phyloP scores from a whole-genome alignment of 2,888 invertebrate species.

The Seira sanloemensis region DNA sequence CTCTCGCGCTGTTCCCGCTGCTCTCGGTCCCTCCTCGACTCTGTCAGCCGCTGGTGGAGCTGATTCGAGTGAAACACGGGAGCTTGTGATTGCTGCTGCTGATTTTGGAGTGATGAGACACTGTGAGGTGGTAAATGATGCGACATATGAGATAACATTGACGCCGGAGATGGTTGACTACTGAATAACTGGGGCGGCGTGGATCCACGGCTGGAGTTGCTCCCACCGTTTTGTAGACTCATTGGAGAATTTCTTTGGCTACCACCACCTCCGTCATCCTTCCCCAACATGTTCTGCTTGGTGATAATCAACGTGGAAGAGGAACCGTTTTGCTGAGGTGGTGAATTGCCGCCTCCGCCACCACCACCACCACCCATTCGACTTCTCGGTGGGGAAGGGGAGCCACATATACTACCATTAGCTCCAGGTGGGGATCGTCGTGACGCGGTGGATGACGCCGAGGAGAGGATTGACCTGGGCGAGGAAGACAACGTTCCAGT shows the following conservation, averaged over 20 bases:
- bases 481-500: conserved; percentile 54
- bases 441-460: conserved; percentile 64
- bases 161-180: conserved; percentile 54
- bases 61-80: conserved; percentile 67
- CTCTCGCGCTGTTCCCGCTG: conserved; percentile 48
- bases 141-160: conserved; percentile 63
- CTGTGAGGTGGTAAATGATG: conserved; percentile 61
- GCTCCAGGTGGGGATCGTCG: conserved; percentile 50
- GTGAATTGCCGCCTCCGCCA: conserved; percentile 23
- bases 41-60: conserved; percentile 70
- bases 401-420: conserved; percentile 37
- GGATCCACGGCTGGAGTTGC: conserved; percentile 55
- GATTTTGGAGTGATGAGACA: conserved; percentile 47
- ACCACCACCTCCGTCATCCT: conserved; percentile 42
- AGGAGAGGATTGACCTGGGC: conserved; percentile 62
- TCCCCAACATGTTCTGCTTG: conserved; percentile 58
- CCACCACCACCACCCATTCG: conserved; percentile 24
- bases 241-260: conserved; percentile 63
- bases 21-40: conserved; percentile 50
- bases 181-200: conserved; percentile 60
- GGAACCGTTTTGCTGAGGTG: conserved; percentile 56
- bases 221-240: conserved; percentile 53
- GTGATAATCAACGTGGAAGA: conserved; percentile 69
- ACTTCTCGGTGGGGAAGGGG: conserved; percentile 57
- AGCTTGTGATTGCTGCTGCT: conserved; percentile 46